These are phyloP conservation scores for Eupsittula cactorum DNA, from an alignment of 2,113 vertebrate genomes.

Conservation along the genomic window DNA sequence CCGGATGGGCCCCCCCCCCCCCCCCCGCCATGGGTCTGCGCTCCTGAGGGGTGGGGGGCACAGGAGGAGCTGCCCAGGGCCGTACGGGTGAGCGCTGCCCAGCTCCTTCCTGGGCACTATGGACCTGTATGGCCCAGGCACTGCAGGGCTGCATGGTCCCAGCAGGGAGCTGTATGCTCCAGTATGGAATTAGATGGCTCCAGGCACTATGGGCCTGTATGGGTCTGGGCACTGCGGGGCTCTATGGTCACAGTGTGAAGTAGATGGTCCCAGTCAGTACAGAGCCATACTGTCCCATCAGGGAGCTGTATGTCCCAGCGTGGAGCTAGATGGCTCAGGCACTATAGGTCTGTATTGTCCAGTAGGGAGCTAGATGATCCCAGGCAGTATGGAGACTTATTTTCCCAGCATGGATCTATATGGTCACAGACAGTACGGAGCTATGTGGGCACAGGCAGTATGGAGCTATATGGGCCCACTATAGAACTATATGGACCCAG, in stretches of 20 bases:
- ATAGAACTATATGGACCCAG: background rate
- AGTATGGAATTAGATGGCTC: background rate
- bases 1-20: background rate
- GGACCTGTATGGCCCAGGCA: background rate
- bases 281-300: background rate
- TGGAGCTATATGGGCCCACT: background rate
- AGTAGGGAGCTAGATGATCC: background rate
- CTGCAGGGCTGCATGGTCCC: too few species aligned
- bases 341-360: background rate
- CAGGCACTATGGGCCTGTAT: background rate
- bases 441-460: too few species aligned
- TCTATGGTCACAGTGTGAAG: too few species aligned
- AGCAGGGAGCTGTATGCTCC: too few species aligned
- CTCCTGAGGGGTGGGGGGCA: too few species aligned
- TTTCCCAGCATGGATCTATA: background rate
- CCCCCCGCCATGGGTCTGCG: background rate
- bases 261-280: background rate
- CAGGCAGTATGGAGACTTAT: background rate
- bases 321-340: background rate
- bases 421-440: background rate
- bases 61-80: background rate
- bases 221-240: too few species aligned
- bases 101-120: background rate
- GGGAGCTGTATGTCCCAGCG: background rate
- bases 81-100: rapidly evolving